Evolutionary conservation across 2,113 vertebrate species (phyloP).

Genomic region (Istiophorus platypterus): DNA sequence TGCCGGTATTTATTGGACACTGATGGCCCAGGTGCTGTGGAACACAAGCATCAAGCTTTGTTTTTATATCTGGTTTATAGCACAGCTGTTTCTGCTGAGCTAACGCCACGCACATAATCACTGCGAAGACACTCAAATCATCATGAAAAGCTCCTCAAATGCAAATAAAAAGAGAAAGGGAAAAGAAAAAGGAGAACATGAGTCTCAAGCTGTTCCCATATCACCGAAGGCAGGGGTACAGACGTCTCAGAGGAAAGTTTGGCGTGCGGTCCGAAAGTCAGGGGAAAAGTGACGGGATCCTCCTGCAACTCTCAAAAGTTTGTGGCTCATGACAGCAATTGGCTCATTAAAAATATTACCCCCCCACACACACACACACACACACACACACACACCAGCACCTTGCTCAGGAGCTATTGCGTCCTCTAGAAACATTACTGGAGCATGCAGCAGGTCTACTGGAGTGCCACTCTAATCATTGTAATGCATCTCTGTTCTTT

Average conservation of each 20-base stretch:
- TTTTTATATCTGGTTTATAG: slow-evolving; percentile 83
- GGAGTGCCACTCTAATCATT: slow-evolving; percentile 83
- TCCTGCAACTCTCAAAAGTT: slow-evolving; percentile 53
- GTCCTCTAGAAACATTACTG: slow-evolving; percentile 75
- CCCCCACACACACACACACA: slow-evolving; percentile 36
- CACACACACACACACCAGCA: slow-evolving; percentile 49
- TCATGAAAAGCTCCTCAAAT: slow-evolving; percentile 74
- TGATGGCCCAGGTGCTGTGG: slow-evolving; percentile 81
- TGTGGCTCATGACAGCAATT: slow-evolving; percentile 50
- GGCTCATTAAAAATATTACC: slow-evolving; percentile 71
- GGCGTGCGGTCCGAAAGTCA: slow-evolving; percentile 23
- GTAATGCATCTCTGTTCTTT: slow-evolving; percentile 89
- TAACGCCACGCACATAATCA: slow-evolving; percentile 74
- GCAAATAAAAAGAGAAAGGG: slow-evolving; percentile 35
- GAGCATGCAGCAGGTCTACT: slow-evolving; percentile 65
- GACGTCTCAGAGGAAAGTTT: slow-evolving; percentile 52
- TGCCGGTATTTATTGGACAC: slow-evolving; percentile 78
- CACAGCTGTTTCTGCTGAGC: slow-evolving; percentile 82
- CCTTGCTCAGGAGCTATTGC: slow-evolving; percentile 53
- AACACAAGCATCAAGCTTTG: slow-evolving; percentile 75
- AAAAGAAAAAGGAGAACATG: slow-evolving; percentile 6
- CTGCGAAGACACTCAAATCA: slow-evolving; percentile 72
- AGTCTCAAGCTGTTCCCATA: slow-evolving; percentile 1
- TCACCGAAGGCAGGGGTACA: slow-evolving; percentile 43
- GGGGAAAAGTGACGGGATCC: slow-evolving; percentile 20